Evolutionary conservation across 2,797 vertebrate genomes (phyloP), one percentile per base, ranked within the genome.

Genomic region (Lateolabrax maculatus): DNA sequence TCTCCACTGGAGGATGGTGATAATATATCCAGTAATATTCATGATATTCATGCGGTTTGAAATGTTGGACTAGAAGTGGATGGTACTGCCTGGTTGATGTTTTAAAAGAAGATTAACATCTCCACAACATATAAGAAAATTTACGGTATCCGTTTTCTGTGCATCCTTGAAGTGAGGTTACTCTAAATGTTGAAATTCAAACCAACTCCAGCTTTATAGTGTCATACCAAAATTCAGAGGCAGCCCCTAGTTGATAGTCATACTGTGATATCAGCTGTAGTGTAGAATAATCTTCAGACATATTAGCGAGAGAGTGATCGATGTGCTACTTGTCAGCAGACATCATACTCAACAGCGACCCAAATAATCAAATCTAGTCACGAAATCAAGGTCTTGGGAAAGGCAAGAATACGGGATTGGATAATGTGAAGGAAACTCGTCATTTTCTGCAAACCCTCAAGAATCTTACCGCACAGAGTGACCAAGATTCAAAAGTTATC

Each of bases 321-420:
- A 71, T 44, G 31, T 71, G 66, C 37, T 52, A 3, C 60, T 31
- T 70, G 48, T 58, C 53, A 34, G 41, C 18, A 51, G 58, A 66
- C 53, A 52, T 69, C 62, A 46, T 13, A 21, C n/a, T 71, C 56
- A 68, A 27, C 27, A 56, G 18, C 4, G 3, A 46, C 23, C 36
- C 21, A 46, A 69, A 73, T 36, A 31, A 39, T 27, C 41, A 46
- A 71, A 43, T 70, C 15, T 16, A 60, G 60, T 67, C 68, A 63
- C 34, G 6, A 72, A 72, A 51, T 70, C 13, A 51, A 60, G 53
- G 62, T 61, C 67, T 72, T 10, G 62, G 52, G 67, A 71, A 34
- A 29, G 44, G 57, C 6, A 12, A 9, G 31, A 74, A 52, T 48
- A 53, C 27, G 5, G 56, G 63, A 25, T 25, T 36, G 9, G 64